These are phyloP conservation scores for Mallotus villosus DNA, from an alignment of 2,797 vertebrate genomes.

Conservation along the genomic window DNA sequence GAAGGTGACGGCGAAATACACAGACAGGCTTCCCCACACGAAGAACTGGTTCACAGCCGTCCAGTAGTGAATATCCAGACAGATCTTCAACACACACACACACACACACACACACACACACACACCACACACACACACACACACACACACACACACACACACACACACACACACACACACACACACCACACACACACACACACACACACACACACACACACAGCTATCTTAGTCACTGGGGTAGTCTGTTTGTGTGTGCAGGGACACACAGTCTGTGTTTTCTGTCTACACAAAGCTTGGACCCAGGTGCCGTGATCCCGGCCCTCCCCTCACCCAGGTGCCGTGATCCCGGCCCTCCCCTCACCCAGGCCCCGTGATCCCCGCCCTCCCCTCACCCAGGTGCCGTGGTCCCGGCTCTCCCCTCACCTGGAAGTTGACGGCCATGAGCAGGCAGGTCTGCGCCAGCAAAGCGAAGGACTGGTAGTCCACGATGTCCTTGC, in stretches of 20 bases:
- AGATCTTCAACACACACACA: constrained; percentile 74
- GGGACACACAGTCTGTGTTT: constrained; percentile 18
- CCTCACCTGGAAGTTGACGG: constrained; percentile 85
- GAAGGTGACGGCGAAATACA: constrained; percentile 88
- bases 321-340: constrained; percentile 63
- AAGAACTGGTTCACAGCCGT: constrained; percentile 91
- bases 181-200: not conserved
- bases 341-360: not conserved
- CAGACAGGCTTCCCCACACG: constrained; percentile 89
- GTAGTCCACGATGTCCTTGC: constrained; percentile 87
- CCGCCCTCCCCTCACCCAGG: no score
- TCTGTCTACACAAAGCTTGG: not conserved
- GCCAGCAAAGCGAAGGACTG: constrained; percentile 90
- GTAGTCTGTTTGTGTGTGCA: not conserved
- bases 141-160: not conserved
- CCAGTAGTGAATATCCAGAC: constrained; percentile 90
- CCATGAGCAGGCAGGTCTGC: constrained; percentile 86
- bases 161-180: not conserved
- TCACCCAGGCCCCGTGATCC: constrained; percentile 61
- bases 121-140: not conserved
- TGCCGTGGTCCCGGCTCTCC: no score
- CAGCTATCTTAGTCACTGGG: not conserved
- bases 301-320: no score
- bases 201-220: not conserved
- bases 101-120: not conserved